Conservation (phyloP, 2,888 invertebrate genomes). For the Troglohyphantes excavatus region DNA sequence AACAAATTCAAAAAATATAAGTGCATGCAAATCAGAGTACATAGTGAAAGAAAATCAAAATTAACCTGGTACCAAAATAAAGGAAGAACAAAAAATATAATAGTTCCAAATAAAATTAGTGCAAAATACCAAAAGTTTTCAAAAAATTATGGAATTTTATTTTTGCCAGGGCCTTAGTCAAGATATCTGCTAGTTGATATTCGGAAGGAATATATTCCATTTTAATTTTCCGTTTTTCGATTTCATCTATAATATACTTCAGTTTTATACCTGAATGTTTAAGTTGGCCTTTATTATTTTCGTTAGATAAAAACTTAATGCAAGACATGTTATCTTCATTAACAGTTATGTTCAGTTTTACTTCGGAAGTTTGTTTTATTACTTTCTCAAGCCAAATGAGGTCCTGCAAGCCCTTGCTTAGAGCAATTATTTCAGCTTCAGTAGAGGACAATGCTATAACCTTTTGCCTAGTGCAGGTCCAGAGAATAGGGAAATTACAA, state of each 20-base stretch:
- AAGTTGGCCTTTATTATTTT: slow-evolving; percentile 76
- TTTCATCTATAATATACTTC: slow-evolving; percentile 75
- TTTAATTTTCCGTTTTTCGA: slow-evolving; percentile 20
- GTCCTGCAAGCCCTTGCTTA: neutral
- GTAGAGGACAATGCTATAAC: neutral
- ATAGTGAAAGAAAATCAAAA: too few relatives aligned
- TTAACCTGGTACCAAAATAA: too few relatives aligned
- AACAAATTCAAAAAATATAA: too few relatives aligned
- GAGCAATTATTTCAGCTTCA: neutral
- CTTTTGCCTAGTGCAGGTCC: neutral
- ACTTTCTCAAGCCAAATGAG: slow-evolving; percentile 2
- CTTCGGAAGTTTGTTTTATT: neutral
- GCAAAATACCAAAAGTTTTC: too few relatives aligned
- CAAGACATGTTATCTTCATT: slow-evolving; percentile 79
- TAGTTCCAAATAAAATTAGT: too few relatives aligned
- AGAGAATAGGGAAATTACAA: neutral
- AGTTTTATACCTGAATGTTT: slow-evolving; percentile 80
- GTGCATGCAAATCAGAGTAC: too few relatives aligned
- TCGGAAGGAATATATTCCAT: slow-evolving; percentile 47
- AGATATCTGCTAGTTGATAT: slow-evolving; percentile 61
- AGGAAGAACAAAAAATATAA: too few relatives aligned
- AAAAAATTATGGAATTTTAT: too few relatives aligned
- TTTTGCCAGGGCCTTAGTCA: slow-evolving; percentile 42
- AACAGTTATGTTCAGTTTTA: neutral
- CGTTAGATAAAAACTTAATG: slow-evolving; percentile 79